These are phyloP conservation scores for Urocyon cinereoargenteus DNA, from an alignment of 2,797 vertebrate species.

Conservation along the genomic window DNA sequence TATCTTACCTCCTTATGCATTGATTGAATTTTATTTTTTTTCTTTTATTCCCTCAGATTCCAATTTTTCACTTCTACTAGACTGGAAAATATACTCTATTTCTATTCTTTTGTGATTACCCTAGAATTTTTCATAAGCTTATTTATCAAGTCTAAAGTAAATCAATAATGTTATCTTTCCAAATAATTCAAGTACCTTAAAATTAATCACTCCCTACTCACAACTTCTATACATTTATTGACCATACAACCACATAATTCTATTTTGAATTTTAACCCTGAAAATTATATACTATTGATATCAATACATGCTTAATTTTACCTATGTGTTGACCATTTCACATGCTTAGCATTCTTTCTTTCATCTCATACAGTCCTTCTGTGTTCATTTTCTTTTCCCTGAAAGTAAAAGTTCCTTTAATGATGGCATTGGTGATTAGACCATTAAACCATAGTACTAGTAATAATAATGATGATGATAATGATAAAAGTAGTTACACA, in stretches of 20 bases:
- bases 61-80: conserved; percentile 7
- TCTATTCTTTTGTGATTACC: conserved; percentile 15
- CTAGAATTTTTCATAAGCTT: conserved; percentile 25
- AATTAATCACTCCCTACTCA: neutral
- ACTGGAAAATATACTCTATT: neutral
- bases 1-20: neutral
- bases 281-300: neutral
- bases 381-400: conserved; percentile 30
- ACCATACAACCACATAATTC: conserved; percentile 18
- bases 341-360: conserved; percentile 19
- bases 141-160: conserved; percentile 42
- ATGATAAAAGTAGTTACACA: neutral
- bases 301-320: conserved; percentile 20
- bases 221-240: conserved; percentile 1
- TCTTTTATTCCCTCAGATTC: conserved; percentile 1
- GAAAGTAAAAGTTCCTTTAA: conserved; percentile 9
- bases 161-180: conserved; percentile 41
- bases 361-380: conserved; percentile 12
- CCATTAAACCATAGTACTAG: neutral
- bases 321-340: neutral
- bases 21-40: conserved; percentile 42
- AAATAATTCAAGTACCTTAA: conserved; percentile 29
- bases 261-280: neutral
- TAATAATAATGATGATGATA: neutral
- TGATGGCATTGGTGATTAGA: conserved; percentile 25